Conservation (phyloP, 2,113 vertebrate species). For the Micronycteris hirsuta region DNA sequence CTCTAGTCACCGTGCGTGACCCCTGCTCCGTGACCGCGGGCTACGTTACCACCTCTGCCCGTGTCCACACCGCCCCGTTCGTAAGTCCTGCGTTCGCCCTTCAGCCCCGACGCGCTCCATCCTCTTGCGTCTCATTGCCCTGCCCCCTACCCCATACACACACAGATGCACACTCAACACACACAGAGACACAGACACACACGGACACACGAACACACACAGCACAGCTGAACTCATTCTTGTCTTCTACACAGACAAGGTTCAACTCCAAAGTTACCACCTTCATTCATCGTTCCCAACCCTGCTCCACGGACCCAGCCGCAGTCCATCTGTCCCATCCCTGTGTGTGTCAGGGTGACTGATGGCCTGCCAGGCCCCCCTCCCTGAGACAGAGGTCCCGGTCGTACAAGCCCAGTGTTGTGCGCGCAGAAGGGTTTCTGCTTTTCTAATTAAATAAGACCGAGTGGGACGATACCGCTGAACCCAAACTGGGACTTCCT, state of each 20-base stretch:
- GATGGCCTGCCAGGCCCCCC: neutral
- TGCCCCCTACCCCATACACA: neutral
- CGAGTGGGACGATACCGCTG: neutral
- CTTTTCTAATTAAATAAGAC: neutral
- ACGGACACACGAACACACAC: neutral
- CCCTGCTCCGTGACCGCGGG: rapidly evolving
- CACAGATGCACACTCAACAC: neutral
- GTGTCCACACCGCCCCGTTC: neutral
- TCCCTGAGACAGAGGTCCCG: neutral
- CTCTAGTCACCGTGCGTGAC: too few relatives aligned
- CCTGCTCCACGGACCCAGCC: neutral
- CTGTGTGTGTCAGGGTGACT: neutral
- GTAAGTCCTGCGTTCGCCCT: neutral
- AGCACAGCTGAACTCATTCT: neutral
- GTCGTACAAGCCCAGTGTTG: neutral
- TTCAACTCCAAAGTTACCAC: neutral
- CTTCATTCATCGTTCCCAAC: neutral
- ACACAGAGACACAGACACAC: neutral
- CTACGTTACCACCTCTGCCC: neutral
- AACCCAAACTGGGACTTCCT: neutral
- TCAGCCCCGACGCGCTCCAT: neutral
- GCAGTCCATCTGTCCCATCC: neutral
- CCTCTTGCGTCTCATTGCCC: neutral
- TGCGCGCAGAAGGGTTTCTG: neutral
- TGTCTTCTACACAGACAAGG: neutral